Base-by-base conservation (phyloP, 2,113 vertebrate genomes). In the Hemichromis elongatus region DNA sequence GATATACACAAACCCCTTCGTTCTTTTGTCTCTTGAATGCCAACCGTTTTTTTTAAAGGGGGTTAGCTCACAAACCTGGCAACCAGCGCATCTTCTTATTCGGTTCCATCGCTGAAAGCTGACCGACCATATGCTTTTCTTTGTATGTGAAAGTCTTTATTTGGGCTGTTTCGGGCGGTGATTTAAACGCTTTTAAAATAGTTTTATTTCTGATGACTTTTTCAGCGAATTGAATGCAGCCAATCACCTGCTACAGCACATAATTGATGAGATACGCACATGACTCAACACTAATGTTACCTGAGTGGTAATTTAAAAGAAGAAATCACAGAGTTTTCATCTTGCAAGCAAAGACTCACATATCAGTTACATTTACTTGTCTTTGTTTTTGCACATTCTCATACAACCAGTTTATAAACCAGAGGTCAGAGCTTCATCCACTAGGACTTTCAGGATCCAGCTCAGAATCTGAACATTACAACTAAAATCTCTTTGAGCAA, bases 71-170 rank as follows among this genome's bases (percentile, higher is more conserved):
- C 55, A 79, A 87, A 95, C 86, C 91, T 96, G 95, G 96, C 96
- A 96, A 96, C 96, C 90, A 53, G n/a, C 79, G 12, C 68, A 92
- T 92, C 83, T 68, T 85, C 79, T 89, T 81, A 59, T 73, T 87
- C 93, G 40, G 88, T 87, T 91, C 86, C 83, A 83, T 89, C 86
- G 70, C 81, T 85, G 77, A 92, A 93, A 90, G 89, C 73, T 28
- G 93, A 18, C 82, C 89, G 88, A 85, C 92, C 93, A 85, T 92
- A 93, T 94, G 93, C 84, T 77, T 54, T 18, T 82, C 89, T 95
- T 87, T 95, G 91, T 94, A 79, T 61, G 61, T 33, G 5, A 79
- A 81, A 80, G 21, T 56, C n/a, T 79, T 40, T 26, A 56, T 82
- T 81, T 45, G 6, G 2, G 2, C 1, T n/a, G 3, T 10, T 81